Base-by-base conservation (phyloP, 64 coral and sea anemone species). In the Montipora capricornis region DNA sequence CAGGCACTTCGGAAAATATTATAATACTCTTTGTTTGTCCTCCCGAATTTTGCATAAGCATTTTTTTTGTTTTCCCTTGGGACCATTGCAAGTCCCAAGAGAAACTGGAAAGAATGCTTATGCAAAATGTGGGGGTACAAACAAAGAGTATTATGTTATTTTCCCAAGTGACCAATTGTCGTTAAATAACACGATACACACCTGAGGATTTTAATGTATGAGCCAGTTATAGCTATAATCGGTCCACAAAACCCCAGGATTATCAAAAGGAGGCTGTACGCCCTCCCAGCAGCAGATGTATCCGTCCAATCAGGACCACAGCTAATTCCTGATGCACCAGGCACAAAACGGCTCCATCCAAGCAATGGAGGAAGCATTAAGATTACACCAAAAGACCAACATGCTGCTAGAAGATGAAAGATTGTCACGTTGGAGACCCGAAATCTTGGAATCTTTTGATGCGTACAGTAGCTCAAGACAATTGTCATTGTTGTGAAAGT, bases 291-390 rank as follows among this genome's bases (percentile, higher is more conserved):
- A 5, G 60, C 13, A 4, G 58, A 49, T 2, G 20, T 16, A 20
- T 75, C 47, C 1, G 47, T 80, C 92, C 92, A 94, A 44, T 94
- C 92, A 44, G 92, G 92, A 37, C 92, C 73, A 15, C 92, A 94
- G 64, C 66, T 81, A 6, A 94, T 24, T 1, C 67, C 48, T 26
- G 84, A 37, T 10, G 76, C 57, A 11, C 92, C 92, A 44, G 92
- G 92, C 4, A 88, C 76, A 55, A 88, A 89, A 11, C 68, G 78
- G 13, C 19, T 74, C 92, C 84, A 88, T 9, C 92, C 92, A 8
- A 89, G 14, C 29, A 88, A 20, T 12, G 92, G 92, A 15, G 92
- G 83, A 3, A 67, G 52, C 84, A 94, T 89, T 4, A 20, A 48
- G 19, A 79, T 16, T 5, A 73, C 80, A 49, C 83, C 83, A 49